Percentiles rank a stretch among this genome's conserved stretches.
Evolutionary conservation across 2,797 vertebrate genomes (phyloP).

Genomic region (Anomalospiza imberbis): DNA sequence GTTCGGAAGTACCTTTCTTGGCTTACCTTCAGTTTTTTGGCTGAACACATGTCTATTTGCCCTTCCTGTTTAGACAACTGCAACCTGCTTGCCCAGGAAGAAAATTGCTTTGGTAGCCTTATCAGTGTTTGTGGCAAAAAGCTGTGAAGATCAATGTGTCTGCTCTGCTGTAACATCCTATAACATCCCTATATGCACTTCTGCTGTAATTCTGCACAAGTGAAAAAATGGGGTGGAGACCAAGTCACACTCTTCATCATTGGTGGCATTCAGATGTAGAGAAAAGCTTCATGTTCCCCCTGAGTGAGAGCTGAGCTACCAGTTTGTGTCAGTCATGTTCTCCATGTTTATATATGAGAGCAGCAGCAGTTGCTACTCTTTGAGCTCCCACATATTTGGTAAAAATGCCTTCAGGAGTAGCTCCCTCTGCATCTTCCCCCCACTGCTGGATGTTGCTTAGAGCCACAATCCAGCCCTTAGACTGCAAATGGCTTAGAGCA

Average conservation of each 20-base stretch:
- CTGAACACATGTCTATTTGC: neutral
- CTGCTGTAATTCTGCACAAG: neutral
- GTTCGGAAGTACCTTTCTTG: neutral
- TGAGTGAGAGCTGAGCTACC: neutral
- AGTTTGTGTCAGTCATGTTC: neutral
- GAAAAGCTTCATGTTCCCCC: neutral
- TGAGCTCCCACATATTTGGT: neutral
- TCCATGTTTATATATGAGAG: neutral
- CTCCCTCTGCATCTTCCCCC: neutral
- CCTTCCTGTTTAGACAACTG: neutral
- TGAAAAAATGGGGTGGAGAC: neutral
- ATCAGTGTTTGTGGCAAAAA: neutral
- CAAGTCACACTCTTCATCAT: neutral
- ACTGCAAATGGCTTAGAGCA: slow-evolving; percentile 30
- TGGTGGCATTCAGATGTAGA: neutral
- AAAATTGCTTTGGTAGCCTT: neutral
- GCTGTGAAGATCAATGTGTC: neutral
- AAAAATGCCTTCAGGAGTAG: slow-evolving; percentile 29
- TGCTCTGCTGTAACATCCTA: neutral
- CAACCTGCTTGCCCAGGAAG: neutral
- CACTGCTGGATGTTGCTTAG: neutral
- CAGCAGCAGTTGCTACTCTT: neutral
- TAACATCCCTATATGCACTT: neutral
- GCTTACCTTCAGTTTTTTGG: neutral
- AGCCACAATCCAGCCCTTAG: slow-evolving; percentile 25